These are phyloP conservation scores for Drosophila formosana DNA, from an alignment of 2,888 invertebrate genomes.

Conservation along the genomic window DNA sequence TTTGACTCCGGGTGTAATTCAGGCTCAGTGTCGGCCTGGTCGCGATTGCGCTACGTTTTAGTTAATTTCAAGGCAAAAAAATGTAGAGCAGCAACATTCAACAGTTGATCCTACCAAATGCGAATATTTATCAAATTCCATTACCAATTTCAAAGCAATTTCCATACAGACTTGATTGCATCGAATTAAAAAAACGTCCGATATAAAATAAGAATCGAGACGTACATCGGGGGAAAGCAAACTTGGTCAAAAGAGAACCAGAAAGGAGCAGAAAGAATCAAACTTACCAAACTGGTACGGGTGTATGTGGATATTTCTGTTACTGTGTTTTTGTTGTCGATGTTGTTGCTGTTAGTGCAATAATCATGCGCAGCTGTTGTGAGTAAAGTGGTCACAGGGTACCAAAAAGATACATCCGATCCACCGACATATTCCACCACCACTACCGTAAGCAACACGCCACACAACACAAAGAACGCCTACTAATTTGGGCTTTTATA, in stretches of 20 bases:
- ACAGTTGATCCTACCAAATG: slow-evolving; percentile 50
- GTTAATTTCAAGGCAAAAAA: slow-evolving; percentile 57
- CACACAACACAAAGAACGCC: neutral
- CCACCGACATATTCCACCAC: slow-evolving; percentile 10
- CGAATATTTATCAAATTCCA: slow-evolving; percentile 64
- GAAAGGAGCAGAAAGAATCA: slow-evolving; percentile 29
- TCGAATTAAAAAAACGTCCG: slow-evolving; percentile 69
- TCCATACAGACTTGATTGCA: slow-evolving; percentile 77
- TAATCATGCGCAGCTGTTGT: slow-evolving; percentile 66
- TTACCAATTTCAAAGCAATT: slow-evolving; percentile 73
- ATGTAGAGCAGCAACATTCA: slow-evolving; percentile 31
- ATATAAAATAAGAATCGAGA: slow-evolving; percentile 62
- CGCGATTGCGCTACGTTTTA: slow-evolving; percentile 17
- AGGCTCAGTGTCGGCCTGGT: slow-evolving; percentile 9
- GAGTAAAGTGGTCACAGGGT: slow-evolving; percentile 28
- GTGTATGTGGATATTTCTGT: slow-evolving; percentile 17
- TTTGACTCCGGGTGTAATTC: slow-evolving; percentile 1
- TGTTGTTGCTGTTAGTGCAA: slow-evolving; percentile 39
- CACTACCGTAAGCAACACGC: neutral
- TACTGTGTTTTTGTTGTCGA: slow-evolving; percentile 18
- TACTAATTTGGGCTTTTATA: neutral
- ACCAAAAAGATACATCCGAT: slow-evolving; percentile 13
- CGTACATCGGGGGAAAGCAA: slow-evolving; percentile 26
- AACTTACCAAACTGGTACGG: slow-evolving; percentile 42
- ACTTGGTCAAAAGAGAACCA: slow-evolving; percentile 32